phyloP scores from a whole-genome alignment of 2,888 invertebrate genomes.

The Philhelius pedissequus region DNA sequence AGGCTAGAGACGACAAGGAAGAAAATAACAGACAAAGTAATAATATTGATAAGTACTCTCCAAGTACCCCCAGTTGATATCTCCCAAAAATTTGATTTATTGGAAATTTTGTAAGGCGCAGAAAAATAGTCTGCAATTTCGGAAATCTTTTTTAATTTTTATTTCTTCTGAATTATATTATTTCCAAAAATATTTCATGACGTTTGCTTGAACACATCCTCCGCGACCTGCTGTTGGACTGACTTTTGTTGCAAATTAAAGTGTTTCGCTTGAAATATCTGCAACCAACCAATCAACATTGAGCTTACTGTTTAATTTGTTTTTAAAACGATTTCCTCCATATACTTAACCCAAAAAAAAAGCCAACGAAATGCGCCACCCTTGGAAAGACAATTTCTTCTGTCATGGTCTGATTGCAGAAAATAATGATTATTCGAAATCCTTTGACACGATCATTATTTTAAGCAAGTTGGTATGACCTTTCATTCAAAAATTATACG shows the following conservation, averaged over 20 bases:
- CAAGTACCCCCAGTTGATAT: no score
- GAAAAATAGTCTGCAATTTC: no score
- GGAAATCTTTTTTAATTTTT: no score
- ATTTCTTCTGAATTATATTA: no score
- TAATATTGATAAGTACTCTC: no score
- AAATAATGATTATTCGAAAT: slow-evolving; percentile 43
- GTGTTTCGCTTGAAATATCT: background rate
- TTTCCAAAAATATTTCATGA: no score
- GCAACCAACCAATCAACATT: background rate
- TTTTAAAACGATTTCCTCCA: slow-evolving; percentile 16
- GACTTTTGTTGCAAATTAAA: background rate
- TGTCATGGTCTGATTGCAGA: slow-evolving; percentile 56
- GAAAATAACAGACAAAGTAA: no score
- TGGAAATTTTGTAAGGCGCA: no score
- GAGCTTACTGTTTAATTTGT: background rate
- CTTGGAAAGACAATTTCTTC: slow-evolving; percentile 27
- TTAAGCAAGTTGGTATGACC: slow-evolving; percentile 1
- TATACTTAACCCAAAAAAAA: background rate
- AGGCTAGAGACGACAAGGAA: no score
- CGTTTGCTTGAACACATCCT: no score
- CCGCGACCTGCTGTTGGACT: no score
- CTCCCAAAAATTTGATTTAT: no score
- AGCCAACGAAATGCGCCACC: background rate
- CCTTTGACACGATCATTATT: slow-evolving; percentile 26
- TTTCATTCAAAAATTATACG: background rate